These are phyloP conservation scores for Eupristina koningsbergeri DNA, from an alignment of 1,140 invertebrate genomes.

Conservation along the genomic window DNA sequence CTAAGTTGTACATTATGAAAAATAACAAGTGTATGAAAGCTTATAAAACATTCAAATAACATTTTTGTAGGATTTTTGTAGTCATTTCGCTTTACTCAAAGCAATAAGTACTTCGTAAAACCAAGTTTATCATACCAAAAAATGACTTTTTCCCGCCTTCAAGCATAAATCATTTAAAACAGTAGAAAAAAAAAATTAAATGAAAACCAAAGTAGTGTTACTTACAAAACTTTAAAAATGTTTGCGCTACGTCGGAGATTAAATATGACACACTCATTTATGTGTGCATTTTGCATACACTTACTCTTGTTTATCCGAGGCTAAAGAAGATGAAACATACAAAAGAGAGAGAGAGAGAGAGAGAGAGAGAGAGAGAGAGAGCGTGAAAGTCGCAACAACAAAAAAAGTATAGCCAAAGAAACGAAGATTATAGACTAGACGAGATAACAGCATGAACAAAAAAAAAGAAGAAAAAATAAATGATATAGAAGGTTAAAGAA, in stretches of 20 bases:
- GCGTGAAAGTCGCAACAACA: neutral
- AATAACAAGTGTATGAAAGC: neutral
- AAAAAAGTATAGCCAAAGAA: slow-evolving; percentile 25
- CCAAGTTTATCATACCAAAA: slow-evolving; percentile 34
- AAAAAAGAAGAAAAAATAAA: neutral
- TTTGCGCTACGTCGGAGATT: slow-evolving; percentile 23
- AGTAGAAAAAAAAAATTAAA: slow-evolving; percentile 21
- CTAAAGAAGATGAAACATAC: slow-evolving; percentile 11
- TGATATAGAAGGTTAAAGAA: neutral
- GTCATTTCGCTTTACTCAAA: neutral
- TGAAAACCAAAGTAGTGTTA: neutral
- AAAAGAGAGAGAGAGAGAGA: neutral
- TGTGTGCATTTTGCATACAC: slow-evolving; percentile 20
- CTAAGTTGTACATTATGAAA: neutral
- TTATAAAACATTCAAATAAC: slow-evolving; percentile 1
- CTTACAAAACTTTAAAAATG: slow-evolving; percentile 28
- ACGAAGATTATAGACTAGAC: slow-evolving; percentile 38
- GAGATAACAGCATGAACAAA: slow-evolving; percentile 5
- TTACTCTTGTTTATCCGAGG: neutral
- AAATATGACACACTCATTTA: slow-evolving; percentile 35
- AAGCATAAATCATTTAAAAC: slow-evolving; percentile 32
- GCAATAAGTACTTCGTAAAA: slow-evolving; percentile 19
- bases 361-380: neutral
- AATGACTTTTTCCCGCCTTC: slow-evolving; percentile 16
- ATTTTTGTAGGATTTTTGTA: neutral